Evolutionary conservation across 2,797 vertebrate species (phyloP), one percentile per base, ranked within the genome.

Genomic region (Glossophaga mutica): DNA sequence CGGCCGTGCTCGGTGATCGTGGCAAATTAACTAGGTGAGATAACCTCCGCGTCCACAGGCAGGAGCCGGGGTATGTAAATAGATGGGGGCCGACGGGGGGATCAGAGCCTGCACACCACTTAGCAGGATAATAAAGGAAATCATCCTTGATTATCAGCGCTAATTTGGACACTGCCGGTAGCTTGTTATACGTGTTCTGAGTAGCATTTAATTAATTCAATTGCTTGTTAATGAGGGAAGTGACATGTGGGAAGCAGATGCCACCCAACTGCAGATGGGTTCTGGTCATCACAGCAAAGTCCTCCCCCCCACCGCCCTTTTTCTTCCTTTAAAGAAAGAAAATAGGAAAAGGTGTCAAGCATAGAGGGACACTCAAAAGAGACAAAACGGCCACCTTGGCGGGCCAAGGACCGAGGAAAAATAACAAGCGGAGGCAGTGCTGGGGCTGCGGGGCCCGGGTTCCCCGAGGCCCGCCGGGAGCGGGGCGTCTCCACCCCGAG

Each of bases 131-230:
- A 99, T 99, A 99, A 99, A 99, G 98, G 98, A 98, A 99, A 99
- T 99, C 98, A 98, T 98, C 99, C 98, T 99, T 98, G 98, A 99
- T 99, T 99, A 99, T 99, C 98, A 99, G 98, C 98, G 98, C 99
- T 99, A 99, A 99, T 99, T 99, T 99, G 98, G 98, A 99, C 98
- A 99, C 99, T 99, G 99, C 98, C 98, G 98, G 99, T 99, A 99
- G 98, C 99, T 99, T 99, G 98, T 99, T 99, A 99, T 99, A 98
- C 98, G 98, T 99, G 98, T 98, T 99, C 98, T 98, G 98, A 99
- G 98, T 98, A 99, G 98, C 98, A 98, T 99, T 99, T 99, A 99
- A 99, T 99, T 99, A 99, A 99, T 99, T 99, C 99, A 99, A 99
- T 99, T 99, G 99, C 99, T 99, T 99, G 98, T 99, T 99, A 99